Base-by-base conservation (phyloP, 2,113 vertebrate genomes). In the Paratilapia polleni region DNA sequence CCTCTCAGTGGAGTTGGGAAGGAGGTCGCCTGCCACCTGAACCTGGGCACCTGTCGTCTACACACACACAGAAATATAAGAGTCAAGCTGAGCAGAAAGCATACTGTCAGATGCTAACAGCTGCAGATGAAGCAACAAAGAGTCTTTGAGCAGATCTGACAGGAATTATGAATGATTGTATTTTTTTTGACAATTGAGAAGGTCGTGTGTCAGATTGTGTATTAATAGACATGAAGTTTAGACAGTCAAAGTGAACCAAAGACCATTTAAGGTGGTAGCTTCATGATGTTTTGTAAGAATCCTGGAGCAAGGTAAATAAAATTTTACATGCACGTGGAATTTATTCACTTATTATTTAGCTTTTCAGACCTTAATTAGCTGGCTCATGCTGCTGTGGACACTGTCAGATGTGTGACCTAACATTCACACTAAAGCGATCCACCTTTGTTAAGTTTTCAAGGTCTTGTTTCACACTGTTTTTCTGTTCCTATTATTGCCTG, bases 1-100 rank as follows among this genome's bases (percentile, higher is more conserved):
- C 57, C 98, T 95, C 93, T 99, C 98, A 0, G 98, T 99, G 92
- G 98, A 99, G 94, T 98, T 98, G 58, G 98, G 98, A 31, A 99
- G 97, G 89, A 99, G 94, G 90, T 99, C 98, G 6, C 98, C 98
- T 0, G 98, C 98, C 82, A 99, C 98, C 91, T 99, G 98, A 75
- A 99, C 98, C 94, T 99, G 98, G 0, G 98, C 98, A 31, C 98
- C 98, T 0, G 98, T 97, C 9, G 96, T 97, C 98, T 99, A 87
- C 3, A 7, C 62, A 26, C 81, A 76, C 81, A 78, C 13, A 54
- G 54, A 73, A 52, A n/a, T 31, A 73, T 28, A 52, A 19, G 13
- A 2, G 57, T 59, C 3, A 58, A 8, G 14, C 24, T 8, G 24
- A 28, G 66, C 47, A 14, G 66, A 73, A 5, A 52, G 63, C 14